Percentiles rank a stretch among this genome's conserved stretches.
These are phyloP conservation scores for Aethes cnicana DNA, from an alignment of 2,888 invertebrate genomes.

Conservation along the genomic window DNA sequence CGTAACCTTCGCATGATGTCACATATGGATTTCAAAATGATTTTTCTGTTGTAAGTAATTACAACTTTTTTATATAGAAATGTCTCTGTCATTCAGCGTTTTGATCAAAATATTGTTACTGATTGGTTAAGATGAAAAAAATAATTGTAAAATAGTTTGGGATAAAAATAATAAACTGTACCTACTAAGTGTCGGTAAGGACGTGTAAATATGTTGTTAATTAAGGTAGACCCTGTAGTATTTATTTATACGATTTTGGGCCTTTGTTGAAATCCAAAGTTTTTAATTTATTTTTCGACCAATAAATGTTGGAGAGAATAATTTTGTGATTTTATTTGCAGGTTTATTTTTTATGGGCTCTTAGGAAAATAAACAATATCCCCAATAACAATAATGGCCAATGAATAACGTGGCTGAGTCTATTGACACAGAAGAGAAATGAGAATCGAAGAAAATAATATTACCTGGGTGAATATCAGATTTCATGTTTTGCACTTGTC, in stretches of 20 bases:
- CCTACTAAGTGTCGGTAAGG: constrained; percentile 59
- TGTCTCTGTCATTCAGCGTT: constrained; percentile 49
- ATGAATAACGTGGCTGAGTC: too few relatives aligned
- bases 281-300: constrained; percentile 83
- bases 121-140: constrained; percentile 45
- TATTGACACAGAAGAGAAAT: too few relatives aligned
- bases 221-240: constrained; percentile 77
- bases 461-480: too few relatives aligned
- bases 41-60: too few relatives aligned
- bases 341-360: too few relatives aligned
- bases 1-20: too few relatives aligned
- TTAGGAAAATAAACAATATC: too few relatives aligned
- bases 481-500: too few relatives aligned
- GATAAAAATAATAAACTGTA: constrained; percentile 55
- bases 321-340: constrained; percentile 48
- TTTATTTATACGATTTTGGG: constrained; percentile 81
- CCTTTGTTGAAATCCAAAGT: constrained; percentile 82
- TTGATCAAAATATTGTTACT: constrained; percentile 59
- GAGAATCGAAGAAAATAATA: too few relatives aligned
- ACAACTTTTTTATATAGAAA: too few relatives aligned
- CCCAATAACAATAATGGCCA: too few relatives aligned
- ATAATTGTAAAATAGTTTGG: constrained; percentile 57
- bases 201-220: constrained; percentile 77
- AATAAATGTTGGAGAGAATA: constrained; percentile 82
- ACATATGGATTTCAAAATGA: too few relatives aligned